A percentile compares a stretch with the other conserved stretches of the same genome.
These are phyloP conservation scores for Ifrita kowaldi DNA, from an alignment of 2,113 vertebrate genomes.

Conservation along the genomic window DNA sequence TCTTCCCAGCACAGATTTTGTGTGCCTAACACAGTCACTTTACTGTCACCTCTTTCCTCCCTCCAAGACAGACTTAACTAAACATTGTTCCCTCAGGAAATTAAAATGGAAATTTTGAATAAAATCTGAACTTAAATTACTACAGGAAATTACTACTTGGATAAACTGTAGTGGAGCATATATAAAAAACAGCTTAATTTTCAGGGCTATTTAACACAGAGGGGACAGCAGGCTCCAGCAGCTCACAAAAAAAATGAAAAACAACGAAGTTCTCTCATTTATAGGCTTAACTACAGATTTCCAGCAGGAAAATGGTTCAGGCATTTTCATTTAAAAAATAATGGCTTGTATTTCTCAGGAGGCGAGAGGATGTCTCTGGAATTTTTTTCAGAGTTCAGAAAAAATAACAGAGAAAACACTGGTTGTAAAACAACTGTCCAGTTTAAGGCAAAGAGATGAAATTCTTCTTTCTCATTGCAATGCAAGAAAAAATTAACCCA, in stretches of 20 bases:
- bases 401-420: background rate
- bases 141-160: background rate
- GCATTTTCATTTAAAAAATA: background rate
- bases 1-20: background rate
- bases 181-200: background rate
- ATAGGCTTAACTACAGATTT: background rate
- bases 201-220: background rate
- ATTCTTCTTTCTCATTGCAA: background rate
- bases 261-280: background rate
- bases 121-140: background rate
- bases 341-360: background rate
- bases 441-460: background rate
- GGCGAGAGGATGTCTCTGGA: background rate
- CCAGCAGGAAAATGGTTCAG: background rate
- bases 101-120: background rate
- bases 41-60: background rate
- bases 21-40: background rate
- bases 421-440: background rate
- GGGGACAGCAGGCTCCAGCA: background rate
- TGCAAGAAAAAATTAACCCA: background rate
- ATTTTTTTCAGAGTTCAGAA: background rate
- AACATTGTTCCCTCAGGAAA: background rate
- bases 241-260: background rate
- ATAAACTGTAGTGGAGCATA: background rate
- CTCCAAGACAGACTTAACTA: background rate